Evolutionary conservation across 2,797 vertebrate species (phyloP), one percentile per base, ranked within the genome.

Genomic region (Gymnopithys bicolor): DNA sequence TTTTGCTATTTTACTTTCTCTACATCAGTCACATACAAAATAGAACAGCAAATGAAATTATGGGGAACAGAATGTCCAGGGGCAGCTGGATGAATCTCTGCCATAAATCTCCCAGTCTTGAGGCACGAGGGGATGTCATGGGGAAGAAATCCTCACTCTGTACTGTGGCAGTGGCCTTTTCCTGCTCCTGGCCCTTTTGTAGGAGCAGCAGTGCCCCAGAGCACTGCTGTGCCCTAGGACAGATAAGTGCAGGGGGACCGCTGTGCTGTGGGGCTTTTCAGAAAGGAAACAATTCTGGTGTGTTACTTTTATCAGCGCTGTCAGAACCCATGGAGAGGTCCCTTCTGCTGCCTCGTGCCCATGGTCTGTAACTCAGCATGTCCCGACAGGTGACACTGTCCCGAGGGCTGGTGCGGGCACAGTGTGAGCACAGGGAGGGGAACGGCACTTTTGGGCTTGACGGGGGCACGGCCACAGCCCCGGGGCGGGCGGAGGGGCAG

Each of bases 331-430:
- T 3, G 41, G 69, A 25, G 80, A 46, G 45, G 21, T 15, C 41
- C 25, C 27, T 41, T 21, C 33, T 45, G 6, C 16, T 37, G 23
- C 63, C 45, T 63, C 3, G 0, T 39, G 46, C 16, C 62, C 5
- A 2, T 5, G 19, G 13, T 22, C n/a, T 9, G 3, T 77, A 8
- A 53, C 52, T 11, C 18, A 21, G 2, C 24, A 19, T 0, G 6
- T 2, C 66, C 43, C 3, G 21, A 18, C 19, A 2, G 1, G 19
- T 6, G 51, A 53, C 41, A 37, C 16, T 23, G 4, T 60, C 27
- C 2, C 5, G 0, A 28, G 48, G 56, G 55, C 12, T 35, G 45
- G 1, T 1, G 13, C 3, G 30, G 79, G 48, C 3, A 8, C 45
- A 19, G 9, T 41, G 46, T 13, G 41, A 17, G 39, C 60, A 6